phyloP scores from a whole-genome alignment of 1,140 invertebrate species.

The Heliconius melpomene region DNA sequence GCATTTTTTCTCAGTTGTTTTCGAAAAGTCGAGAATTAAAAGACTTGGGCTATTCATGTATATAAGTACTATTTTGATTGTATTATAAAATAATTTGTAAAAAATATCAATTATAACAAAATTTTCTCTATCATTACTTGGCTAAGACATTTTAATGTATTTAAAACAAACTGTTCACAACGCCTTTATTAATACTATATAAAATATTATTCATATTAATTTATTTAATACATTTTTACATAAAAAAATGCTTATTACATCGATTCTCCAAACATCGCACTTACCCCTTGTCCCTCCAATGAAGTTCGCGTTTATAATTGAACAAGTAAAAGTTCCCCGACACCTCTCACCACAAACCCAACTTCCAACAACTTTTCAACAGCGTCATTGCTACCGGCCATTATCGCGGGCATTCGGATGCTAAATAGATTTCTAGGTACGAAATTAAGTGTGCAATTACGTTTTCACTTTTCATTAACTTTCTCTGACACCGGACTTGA shows the following conservation, averaged over 20 bases:
- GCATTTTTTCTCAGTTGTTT: too few relatives aligned
- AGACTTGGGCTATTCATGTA: too few relatives aligned
- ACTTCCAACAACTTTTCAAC: constrained; percentile 42
- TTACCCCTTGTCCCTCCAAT: constrained; percentile 21
- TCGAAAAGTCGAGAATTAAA: too few relatives aligned
- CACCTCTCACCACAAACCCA: constrained; percentile 32
- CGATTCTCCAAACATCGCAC: background rate
- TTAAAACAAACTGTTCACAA: too few relatives aligned
- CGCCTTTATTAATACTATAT: too few relatives aligned
- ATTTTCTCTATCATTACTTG: too few relatives aligned
- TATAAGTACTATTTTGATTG: too few relatives aligned
- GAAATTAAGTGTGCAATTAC: constrained; percentile 10
- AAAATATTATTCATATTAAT: too few relatives aligned
- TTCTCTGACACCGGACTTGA: background rate
- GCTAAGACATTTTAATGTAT: too few relatives aligned
- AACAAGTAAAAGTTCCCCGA: constrained; percentile 28
- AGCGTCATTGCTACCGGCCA: constrained; percentile 43
- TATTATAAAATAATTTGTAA: too few relatives aligned
- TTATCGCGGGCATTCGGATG: constrained; percentile 23
- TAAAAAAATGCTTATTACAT: background rate
- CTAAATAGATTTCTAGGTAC: constrained; percentile 10
- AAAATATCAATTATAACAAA: too few relatives aligned
- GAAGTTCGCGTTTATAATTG: constrained; percentile 26
- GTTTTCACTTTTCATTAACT: background rate
- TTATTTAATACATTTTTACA: too few relatives aligned